A percentile compares a stretch with the other conserved stretches of the same genome.
phyloP scores from a whole-genome alignment of 2,888 invertebrate species.

The Melieria crassipennis region DNA sequence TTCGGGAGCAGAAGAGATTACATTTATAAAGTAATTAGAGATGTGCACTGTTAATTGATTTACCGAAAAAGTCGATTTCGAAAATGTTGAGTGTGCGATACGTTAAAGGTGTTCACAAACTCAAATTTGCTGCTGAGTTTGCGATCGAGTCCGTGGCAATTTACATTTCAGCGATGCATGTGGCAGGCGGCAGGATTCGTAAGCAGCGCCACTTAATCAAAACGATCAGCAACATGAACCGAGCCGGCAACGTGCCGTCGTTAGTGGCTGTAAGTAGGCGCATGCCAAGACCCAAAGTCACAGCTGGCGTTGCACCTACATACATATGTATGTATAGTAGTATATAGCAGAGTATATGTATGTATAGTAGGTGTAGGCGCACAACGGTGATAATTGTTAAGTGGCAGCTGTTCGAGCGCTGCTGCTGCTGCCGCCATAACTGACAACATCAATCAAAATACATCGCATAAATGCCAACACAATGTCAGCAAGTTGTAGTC shows the following conservation, averaged over 20 bases:
- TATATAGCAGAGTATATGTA: not conserved
- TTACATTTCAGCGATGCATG: not conserved
- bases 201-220: not conserved
- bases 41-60: not conserved
- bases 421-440: not conserved
- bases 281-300: not conserved
- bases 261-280: too few species aligned
- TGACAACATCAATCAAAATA: not conserved
- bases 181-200: not conserved
- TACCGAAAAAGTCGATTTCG: not conserved
- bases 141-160: not conserved
- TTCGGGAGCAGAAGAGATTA: too few species aligned
- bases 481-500: not conserved
- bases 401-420: not conserved
- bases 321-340: not conserved
- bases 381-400: not conserved
- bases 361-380: not conserved
- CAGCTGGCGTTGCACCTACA: not conserved
- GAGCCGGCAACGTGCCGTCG: too few species aligned
- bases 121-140: not conserved
- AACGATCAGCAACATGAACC: too few species aligned
- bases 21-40: too few species aligned
- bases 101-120: too few species aligned
- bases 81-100: not conserved
- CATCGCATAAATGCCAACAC: not conserved